A percentile compares a stretch with the other conserved stretches of the same genome.
Conservation (phyloP, 92 coral and sea anemone species). For the Siderastrea radians region DNA sequence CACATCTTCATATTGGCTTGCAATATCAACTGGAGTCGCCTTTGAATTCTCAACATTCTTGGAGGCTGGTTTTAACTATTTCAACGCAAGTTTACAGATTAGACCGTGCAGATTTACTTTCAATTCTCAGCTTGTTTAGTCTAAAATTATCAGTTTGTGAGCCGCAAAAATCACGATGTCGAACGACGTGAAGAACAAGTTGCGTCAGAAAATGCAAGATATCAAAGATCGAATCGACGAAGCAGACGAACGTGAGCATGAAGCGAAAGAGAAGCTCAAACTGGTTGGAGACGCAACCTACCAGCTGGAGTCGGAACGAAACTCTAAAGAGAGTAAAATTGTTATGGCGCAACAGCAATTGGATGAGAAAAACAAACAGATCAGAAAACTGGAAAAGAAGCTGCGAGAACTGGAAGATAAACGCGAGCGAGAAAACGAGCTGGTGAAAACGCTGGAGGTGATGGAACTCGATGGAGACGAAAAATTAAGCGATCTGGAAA, state of each 20-base stretch:
- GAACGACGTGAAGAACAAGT: slow-evolving; percentile 52
- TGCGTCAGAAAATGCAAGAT: slow-evolving; percentile 81
- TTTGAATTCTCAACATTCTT: slow-evolving; percentile 31
- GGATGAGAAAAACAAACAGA: slow-evolving; percentile 52
- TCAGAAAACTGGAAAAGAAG: slow-evolving; percentile 38
- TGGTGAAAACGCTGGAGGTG: slow-evolving; percentile 74
- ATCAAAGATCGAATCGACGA: slow-evolving; percentile 77
- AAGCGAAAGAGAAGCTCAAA: slow-evolving; percentile 71
- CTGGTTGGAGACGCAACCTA: slow-evolving; percentile 52
- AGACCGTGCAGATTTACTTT: too few species aligned
- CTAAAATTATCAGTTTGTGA: neutral
- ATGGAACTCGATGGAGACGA: slow-evolving; percentile 89
- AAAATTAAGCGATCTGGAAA: slow-evolving; percentile 72
- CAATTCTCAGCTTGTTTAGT: neutral
- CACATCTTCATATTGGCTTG: neutral
- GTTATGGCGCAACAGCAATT: slow-evolving; percentile 40
- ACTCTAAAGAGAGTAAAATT: slow-evolving; percentile 68
- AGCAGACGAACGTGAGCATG: slow-evolving; percentile 77
- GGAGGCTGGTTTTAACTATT: neutral
- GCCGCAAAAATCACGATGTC: neutral
- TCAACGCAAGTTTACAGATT: neutral
- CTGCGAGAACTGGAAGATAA: slow-evolving; percentile 34
- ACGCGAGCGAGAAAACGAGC: slow-evolving; percentile 48
- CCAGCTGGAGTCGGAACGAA: slow-evolving; percentile 74
- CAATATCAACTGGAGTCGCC: slow-evolving; percentile 25